phyloP scores from a whole-genome alignment of 2,888 invertebrate genomes.

The Parasteatoda lunata region DNA sequence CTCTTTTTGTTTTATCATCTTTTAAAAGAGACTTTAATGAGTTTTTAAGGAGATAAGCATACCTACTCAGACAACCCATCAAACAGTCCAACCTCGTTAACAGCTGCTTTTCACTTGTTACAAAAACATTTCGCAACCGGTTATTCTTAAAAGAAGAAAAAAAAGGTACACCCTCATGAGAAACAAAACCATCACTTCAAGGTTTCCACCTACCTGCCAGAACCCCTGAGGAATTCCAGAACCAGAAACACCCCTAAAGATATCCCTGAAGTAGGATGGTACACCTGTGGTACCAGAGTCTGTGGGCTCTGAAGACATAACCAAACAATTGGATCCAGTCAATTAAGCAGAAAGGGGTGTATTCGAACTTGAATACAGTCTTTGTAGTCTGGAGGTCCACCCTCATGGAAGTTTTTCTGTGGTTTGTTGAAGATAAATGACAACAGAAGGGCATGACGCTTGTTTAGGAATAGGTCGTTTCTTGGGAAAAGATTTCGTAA shows the following conservation, averaged over 20 bases:
- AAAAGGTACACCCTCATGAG: neutral
- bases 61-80: too few species aligned
- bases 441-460: neutral
- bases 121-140: too few species aligned
- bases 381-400: neutral
- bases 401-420: neutral
- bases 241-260: neutral
- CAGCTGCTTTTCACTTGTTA: too few species aligned
- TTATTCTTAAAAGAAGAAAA: neutral
- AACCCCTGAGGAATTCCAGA: neutral
- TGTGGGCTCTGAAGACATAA: neutral
- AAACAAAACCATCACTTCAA: neutral
- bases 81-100: too few species aligned
- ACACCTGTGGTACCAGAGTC: neutral
- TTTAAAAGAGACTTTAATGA: too few species aligned
- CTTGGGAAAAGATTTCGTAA: neutral
- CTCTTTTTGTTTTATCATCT: too few species aligned
- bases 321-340: neutral
- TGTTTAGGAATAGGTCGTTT: neutral
- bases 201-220: neutral
- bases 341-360: conserved; percentile 1
- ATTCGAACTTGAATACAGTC: neutral
- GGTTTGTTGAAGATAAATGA: neutral
- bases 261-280: neutral
- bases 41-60: too few species aligned